Conservation (phyloP, 2,888 invertebrate genomes). For the Hyppa rectilinea region DNA sequence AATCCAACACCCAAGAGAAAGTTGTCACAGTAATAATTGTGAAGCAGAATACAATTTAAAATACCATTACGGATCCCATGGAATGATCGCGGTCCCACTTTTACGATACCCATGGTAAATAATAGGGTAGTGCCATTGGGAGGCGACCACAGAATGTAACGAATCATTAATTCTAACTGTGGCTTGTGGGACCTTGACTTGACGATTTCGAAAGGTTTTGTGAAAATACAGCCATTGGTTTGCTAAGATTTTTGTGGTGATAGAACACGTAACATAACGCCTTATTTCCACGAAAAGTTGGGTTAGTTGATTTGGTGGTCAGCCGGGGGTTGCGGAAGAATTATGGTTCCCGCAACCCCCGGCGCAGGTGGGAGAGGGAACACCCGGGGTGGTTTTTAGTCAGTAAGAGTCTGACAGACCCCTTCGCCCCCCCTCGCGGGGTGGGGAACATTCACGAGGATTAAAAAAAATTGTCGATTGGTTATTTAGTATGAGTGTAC, state of each 20-base stretch:
- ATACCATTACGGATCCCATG: constrained; percentile 5
- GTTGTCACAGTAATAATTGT: background rate
- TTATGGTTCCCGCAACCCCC: too few relatives aligned
- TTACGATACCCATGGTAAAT: constrained; percentile 27
- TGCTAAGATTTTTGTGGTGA: background rate
- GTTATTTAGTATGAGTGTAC: too few relatives aligned
- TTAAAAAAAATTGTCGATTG: too few relatives aligned
- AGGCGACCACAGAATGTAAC: constrained; percentile 26
- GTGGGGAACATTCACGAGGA: too few relatives aligned
- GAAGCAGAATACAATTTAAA: constrained; percentile 19
- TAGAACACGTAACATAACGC: background rate
- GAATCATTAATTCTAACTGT: constrained; percentile 55
- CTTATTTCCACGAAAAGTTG: background rate
- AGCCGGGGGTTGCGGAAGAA: too few relatives aligned
- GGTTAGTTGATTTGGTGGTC: too few relatives aligned
- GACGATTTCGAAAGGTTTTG: constrained; percentile 38
- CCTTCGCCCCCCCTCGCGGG: too few relatives aligned
- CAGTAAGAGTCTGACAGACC: too few relatives aligned
- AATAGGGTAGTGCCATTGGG: constrained; percentile 5
- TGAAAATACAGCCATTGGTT: too few relatives aligned
- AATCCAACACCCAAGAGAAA: background rate
- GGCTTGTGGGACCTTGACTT: constrained; percentile 31
- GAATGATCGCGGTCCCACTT: constrained; percentile 14
- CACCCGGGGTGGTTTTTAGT: too few relatives aligned
- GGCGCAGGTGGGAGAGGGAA: too few relatives aligned